A percentile compares a stretch with the other conserved stretches of the same genome.
Conservation (phyloP, 2,888 invertebrate genomes). For the Agonopterix heracliana region DNA sequence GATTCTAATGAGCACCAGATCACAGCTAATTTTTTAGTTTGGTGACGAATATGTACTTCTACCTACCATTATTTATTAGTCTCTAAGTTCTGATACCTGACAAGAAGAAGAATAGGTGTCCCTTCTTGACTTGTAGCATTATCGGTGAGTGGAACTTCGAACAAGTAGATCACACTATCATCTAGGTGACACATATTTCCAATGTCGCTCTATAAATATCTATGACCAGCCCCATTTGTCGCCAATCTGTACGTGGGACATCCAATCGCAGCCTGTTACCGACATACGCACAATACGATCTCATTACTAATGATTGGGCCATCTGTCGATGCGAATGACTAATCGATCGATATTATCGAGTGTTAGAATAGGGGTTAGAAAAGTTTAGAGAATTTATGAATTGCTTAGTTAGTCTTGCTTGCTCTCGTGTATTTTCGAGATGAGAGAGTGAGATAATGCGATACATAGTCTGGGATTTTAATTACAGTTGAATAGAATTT, state of each 20-base stretch:
- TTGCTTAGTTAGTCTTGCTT: not conserved
- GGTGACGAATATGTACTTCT: too few species aligned
- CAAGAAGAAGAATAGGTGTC: too few species aligned
- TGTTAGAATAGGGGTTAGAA: slow-evolving; percentile 21
- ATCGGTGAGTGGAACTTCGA: too few species aligned
- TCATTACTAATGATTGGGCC: slow-evolving; percentile 48
- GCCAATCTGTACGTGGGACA: slow-evolving; percentile 1
- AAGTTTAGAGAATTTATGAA: not conserved
- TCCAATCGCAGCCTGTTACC: not conserved
- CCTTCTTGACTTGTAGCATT: too few species aligned
- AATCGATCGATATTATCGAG: slow-evolving; percentile 29
- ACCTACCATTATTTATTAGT: too few species aligned
- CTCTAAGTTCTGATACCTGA: too few species aligned
- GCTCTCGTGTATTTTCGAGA: too few species aligned
- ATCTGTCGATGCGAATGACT: slow-evolving; percentile 47
- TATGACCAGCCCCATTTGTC: slow-evolving; percentile 4
- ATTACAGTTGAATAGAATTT: too few species aligned
- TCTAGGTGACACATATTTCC: slow-evolving; percentile 8
- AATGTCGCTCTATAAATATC: slow-evolving; percentile 10
- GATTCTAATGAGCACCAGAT: too few species aligned
- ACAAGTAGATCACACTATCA: not conserved
- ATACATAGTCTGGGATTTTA: too few species aligned
- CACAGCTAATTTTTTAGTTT: too few species aligned
- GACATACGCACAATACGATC: slow-evolving; percentile 29
- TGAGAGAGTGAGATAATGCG: too few species aligned